Evolutionary conservation across 2,888 invertebrate species (phyloP).

Genomic region (Eurytoma adleriae): DNA sequence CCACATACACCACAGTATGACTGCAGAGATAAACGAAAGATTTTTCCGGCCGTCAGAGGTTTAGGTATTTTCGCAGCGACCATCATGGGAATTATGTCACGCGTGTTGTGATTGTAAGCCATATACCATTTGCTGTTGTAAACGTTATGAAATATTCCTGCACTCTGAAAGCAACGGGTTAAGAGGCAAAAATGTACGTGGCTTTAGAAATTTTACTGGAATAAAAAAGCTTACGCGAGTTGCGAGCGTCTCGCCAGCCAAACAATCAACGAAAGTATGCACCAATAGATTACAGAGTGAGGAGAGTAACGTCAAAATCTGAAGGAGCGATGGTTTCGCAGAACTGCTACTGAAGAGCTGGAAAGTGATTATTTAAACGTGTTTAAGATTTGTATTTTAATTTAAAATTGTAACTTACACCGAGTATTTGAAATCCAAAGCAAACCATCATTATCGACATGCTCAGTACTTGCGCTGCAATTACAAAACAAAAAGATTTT

Average conservation of each 20-base stretch:
- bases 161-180: neutral
- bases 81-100: constrained; percentile 6
- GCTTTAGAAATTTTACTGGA: no score
- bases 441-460: constrained; percentile 20
- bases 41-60: constrained; percentile 7
- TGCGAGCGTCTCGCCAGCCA: neutral
- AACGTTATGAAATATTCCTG: neutral
- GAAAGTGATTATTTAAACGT: no score
- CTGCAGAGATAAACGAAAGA: neutral
- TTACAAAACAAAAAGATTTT: constrained; percentile 19
- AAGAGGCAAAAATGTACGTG: neutral
- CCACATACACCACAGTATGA: constrained; percentile 6
- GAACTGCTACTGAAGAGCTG: no score
- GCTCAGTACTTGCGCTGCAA: constrained; percentile 9
- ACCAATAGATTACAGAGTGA: neutral
- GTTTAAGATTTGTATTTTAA: no score
- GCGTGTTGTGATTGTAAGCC: neutral
- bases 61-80: neutral
- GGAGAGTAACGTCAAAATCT: neutral
- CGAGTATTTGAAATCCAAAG: constrained; percentile 25
- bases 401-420: constrained; percentile 24
- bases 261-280: constrained; percentile 1
- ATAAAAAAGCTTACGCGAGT: neutral
- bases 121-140: constrained; percentile 4
- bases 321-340: neutral